Conservation (phyloP, 2,797 vertebrate genomes). For the Micromesistius poutassou region DNA sequence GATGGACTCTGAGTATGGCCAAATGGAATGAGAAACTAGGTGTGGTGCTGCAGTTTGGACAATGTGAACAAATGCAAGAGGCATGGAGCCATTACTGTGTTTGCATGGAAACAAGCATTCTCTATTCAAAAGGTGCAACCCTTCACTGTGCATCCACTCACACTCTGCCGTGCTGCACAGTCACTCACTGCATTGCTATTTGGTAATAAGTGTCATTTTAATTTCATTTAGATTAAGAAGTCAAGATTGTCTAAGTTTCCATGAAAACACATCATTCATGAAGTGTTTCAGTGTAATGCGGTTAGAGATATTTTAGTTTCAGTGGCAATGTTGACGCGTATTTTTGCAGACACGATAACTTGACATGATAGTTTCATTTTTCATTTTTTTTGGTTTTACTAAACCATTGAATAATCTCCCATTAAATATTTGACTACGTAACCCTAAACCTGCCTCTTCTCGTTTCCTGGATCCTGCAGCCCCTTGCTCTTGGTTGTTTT, state of each 20-base stretch:
- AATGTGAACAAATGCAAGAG: conserved; percentile 37
- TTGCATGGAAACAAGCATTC: conserved; percentile 15
- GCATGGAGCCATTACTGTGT: conserved; percentile 21
- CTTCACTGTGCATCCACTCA: background rate
- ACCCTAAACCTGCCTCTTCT: background rate
- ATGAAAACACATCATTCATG: background rate
- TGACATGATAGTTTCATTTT: no score
- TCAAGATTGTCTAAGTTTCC: background rate
- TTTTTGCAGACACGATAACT: background rate
- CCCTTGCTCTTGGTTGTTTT: background rate
- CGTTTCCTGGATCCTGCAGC: background rate
- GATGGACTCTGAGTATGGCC: conserved; percentile 41
- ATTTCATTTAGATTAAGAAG: background rate
- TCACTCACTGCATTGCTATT: background rate
- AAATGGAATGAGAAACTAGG: conserved; percentile 52
- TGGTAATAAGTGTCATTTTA: background rate
- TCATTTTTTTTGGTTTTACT: no score
- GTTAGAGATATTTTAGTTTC: background rate
- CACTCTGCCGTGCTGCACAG: no score
- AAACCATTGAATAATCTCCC: background rate
- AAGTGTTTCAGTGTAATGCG: background rate
- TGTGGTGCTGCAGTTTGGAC: conserved; percentile 34
- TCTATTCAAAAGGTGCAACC: background rate
- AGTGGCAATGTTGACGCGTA: background rate
- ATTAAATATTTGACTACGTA: background rate